Conservation (phyloP, 2,888 invertebrate species). For the Meiosimyza platycephala region DNA sequence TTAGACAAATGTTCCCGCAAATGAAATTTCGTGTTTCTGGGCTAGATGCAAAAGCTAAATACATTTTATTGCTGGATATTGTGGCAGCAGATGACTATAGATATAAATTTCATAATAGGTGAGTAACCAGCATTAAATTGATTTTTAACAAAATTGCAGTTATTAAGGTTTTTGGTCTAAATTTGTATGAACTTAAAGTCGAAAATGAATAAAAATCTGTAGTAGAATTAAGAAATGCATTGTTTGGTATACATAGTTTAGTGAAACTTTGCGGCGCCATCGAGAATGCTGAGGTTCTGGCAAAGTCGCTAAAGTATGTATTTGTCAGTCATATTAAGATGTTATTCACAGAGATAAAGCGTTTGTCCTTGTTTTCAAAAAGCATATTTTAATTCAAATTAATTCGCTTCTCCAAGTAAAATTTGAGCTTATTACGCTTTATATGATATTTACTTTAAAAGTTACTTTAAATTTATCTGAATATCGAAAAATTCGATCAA, state of each 20-base stretch:
- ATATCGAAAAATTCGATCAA: too few relatives aligned
- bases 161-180: too few relatives aligned
- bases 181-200: too few relatives aligned
- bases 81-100: constrained; percentile 99
- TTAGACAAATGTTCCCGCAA: constrained; percentile 99
- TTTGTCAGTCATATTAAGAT: too few relatives aligned
- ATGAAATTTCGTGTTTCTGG: constrained; percentile 99
- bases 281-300: neutral
- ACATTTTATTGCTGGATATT: constrained; percentile 98
- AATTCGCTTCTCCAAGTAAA: too few relatives aligned
- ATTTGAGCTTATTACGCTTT: too few relatives aligned
- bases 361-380: too few relatives aligned
- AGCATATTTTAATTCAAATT: too few relatives aligned
- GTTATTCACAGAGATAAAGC: too few relatives aligned
- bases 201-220: neutral
- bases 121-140: constrained; percentile 49
- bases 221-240: neutral
- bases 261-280: neutral
- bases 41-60: constrained; percentile 98
- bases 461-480: too few relatives aligned
- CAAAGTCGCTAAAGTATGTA: too few relatives aligned
- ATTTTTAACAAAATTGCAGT: neutral
- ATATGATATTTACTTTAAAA: too few relatives aligned
- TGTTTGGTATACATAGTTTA: constrained; percentile 14
- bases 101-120: constrained; percentile 98